phyloP scores from a whole-genome alignment of 2,113 vertebrate species.

The Campylorhamphus procurvoides region DNA sequence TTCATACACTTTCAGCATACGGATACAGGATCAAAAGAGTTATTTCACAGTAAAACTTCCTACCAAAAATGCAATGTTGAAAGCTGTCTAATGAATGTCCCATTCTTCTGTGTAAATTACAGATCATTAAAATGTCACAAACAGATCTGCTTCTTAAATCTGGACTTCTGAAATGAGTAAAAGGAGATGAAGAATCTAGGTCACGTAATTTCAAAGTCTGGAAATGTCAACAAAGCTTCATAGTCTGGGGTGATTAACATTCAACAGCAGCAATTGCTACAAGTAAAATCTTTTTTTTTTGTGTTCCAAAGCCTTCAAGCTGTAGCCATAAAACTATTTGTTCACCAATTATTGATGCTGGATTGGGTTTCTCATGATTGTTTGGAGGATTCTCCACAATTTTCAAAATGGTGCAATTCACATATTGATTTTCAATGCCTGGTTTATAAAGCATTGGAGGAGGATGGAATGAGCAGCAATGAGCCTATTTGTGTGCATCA shows the following conservation, averaged over 20 bases:
- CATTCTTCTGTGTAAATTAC: neutral
- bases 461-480: neutral
- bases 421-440: neutral
- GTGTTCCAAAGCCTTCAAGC: neutral
- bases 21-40: neutral
- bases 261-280: neutral
- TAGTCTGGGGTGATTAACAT: neutral
- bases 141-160: neutral
- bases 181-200: neutral
- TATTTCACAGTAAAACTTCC: neutral
- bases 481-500: neutral
- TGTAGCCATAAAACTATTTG: neutral
- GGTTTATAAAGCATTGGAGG: neutral
- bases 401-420: neutral
- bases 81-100: neutral
- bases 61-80: neutral
- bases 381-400: neutral
- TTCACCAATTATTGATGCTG: neutral
- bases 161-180: neutral
- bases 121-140: neutral
- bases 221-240: conserved; percentile 18
- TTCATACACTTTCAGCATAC: neutral
- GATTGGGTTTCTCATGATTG: neutral
- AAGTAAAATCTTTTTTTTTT: neutral
- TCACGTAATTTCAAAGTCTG: neutral